Conservation (phyloP, 2,113 vertebrate species). For the Lichenostomus cassidix region DNA sequence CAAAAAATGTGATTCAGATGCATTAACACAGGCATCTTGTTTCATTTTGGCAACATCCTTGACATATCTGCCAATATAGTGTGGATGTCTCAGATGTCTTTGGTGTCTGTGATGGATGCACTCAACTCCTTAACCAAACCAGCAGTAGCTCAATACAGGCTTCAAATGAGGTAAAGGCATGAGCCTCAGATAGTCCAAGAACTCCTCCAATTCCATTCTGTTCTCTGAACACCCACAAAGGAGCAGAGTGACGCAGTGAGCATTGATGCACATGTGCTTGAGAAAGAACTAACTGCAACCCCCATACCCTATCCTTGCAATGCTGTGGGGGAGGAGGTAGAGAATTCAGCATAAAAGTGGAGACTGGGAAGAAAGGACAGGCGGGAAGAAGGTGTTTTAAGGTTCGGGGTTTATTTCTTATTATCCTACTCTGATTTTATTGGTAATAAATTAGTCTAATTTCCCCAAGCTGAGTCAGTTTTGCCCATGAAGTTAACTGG, state of each 20-base stretch:
- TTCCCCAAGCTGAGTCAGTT: neutral
- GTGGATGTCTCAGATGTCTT: neutral
- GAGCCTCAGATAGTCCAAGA: neutral
- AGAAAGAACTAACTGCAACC: neutral
- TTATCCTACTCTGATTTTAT: neutral
- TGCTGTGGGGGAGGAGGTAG: neutral
- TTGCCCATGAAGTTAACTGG: neutral
- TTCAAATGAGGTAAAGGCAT: neutral
- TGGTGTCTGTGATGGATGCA: neutral
- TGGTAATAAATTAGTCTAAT: neutral
- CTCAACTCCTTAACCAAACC: neutral
- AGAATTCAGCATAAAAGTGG: rapidly evolving
- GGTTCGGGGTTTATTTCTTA: neutral
- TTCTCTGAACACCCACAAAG: neutral
- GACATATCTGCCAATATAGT: neutral
- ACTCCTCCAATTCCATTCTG: neutral
- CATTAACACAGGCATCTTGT: neutral
- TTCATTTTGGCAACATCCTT: neutral
- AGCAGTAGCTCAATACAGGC: neutral
- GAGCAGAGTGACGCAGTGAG: neutral
- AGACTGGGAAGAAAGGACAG: neutral
- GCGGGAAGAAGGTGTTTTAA: neutral
- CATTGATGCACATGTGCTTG: neutral
- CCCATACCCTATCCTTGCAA: too few relatives aligned
- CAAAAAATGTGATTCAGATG: neutral